phyloP scores from a whole-genome alignment of 1,140 invertebrate species.

The Pseudomyrmex concolor region DNA sequence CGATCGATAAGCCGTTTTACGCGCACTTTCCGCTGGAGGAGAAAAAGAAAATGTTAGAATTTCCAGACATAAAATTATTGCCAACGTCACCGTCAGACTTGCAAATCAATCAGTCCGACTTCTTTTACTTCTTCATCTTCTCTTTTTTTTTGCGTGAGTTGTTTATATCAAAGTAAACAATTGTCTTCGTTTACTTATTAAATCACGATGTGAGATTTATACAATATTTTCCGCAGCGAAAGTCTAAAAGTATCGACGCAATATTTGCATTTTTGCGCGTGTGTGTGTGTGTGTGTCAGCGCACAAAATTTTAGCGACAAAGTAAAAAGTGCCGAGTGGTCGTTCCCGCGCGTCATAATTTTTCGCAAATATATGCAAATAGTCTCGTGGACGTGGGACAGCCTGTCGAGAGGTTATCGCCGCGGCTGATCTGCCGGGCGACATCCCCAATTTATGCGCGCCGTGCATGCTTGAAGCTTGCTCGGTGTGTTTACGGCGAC shows the following conservation, averaged over 20 bases:
- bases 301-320: neutral
- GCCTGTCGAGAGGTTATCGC: slow-evolving; percentile 78
- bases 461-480: slow-evolving; percentile 58
- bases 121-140: neutral
- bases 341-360: slow-evolving; percentile 38
- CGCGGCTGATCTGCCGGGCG: slow-evolving; percentile 68
- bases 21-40: slow-evolving; percentile 5
- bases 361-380: slow-evolving; percentile 67
- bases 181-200: too few relatives aligned
- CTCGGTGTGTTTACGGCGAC: slow-evolving; percentile 65
- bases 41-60: slow-evolving; percentile 10
- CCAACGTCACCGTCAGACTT: neutral
- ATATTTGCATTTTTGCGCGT: slow-evolving; percentile 3
- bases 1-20: slow-evolving; percentile 55
- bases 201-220: too few relatives aligned
- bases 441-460: slow-evolving; percentile 77
- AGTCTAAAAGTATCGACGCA: neutral
- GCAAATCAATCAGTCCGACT: neutral
- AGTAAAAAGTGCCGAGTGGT: neutral
- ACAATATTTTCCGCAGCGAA: neutral
- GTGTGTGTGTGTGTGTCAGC: too few relatives aligned
- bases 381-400: slow-evolving; percentile 62
- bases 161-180: too few relatives aligned
- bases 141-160: too few relatives aligned
- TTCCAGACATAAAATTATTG: slow-evolving; percentile 23